phyloP scores from a whole-genome alignment of 37 sponge, comb jelly and placozoan genomes.

The Lycopodina hypogea region DNA sequence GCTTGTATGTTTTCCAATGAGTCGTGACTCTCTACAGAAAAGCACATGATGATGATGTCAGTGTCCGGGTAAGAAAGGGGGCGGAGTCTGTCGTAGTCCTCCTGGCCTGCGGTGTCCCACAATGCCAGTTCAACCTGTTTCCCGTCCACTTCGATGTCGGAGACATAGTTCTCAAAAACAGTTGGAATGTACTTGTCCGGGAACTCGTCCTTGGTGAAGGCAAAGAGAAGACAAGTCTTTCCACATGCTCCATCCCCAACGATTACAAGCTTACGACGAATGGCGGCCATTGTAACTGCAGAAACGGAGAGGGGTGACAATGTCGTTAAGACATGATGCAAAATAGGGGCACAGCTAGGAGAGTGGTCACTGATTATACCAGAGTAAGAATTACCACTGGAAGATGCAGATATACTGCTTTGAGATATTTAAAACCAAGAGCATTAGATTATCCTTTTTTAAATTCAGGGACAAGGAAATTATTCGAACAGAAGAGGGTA shows the following conservation, averaged over 20 bases:
- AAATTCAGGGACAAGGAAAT: background rate
- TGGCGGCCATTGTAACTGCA: constrained; percentile 56
- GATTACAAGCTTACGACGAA: constrained; percentile 94
- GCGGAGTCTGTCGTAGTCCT: constrained; percentile 94
- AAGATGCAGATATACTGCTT: too few relatives aligned
- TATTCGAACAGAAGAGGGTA: background rate
- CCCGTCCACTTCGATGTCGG: constrained; percentile 94
- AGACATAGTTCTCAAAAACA: constrained; percentile 97
- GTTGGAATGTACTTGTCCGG: constrained; percentile 96
- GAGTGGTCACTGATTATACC: too few relatives aligned
- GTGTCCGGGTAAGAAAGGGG: constrained; percentile 98
- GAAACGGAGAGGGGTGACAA: background rate
- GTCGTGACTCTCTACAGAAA: constrained; percentile 89
- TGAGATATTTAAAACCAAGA: too few relatives aligned
- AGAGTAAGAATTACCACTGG: too few relatives aligned
- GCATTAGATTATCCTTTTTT: too few relatives aligned
- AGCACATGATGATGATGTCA: constrained; percentile 98
- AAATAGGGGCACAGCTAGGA: background rate
- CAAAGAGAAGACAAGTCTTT: constrained; percentile 96
- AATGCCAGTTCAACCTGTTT: constrained; percentile 89
- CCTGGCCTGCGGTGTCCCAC: constrained; percentile 96
- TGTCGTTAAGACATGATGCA: background rate
- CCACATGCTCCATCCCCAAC: constrained; percentile 99
- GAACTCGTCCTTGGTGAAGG: constrained; percentile 96
- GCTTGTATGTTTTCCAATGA: constrained; percentile 95